These are phyloP conservation scores for Onychostoma macrolepis DNA, from an alignment of 2,113 vertebrate species.

Conservation along the genomic window DNA sequence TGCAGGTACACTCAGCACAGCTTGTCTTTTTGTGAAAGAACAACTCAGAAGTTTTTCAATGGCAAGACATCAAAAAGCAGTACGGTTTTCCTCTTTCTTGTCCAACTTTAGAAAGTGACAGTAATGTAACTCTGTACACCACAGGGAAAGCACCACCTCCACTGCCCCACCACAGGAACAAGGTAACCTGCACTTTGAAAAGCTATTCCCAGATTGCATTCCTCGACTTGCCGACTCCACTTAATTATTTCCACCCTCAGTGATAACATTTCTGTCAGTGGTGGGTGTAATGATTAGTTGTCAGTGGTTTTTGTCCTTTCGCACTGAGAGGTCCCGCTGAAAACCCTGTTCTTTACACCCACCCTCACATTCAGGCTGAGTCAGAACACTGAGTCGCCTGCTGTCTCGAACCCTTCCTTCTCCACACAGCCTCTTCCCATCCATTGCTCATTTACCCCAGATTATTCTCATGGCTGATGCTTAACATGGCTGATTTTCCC, in stretches of 20 bases:
- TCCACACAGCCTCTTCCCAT: neutral
- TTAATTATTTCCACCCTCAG: constrained; percentile 45
- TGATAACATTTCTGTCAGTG: constrained; percentile 40
- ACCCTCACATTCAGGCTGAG: constrained; percentile 21
- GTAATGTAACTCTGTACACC: neutral
- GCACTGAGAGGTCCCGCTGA: constrained; percentile 3
- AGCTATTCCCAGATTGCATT: constrained; percentile 40
- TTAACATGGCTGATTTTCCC: neutral
- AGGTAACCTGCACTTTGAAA: constrained; percentile 34
- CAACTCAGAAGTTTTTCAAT: neutral
- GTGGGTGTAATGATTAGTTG: constrained; percentile 52
- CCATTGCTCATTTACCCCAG: constrained; percentile 11
- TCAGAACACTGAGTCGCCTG: neutral
- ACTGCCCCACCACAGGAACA: neutral
- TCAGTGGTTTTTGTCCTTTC: constrained; percentile 35
- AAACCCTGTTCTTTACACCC: constrained; percentile 38
- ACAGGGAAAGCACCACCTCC: constrained; percentile 16
- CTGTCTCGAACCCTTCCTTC: neutral
- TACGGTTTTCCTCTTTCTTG: neutral
- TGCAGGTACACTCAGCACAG: neutral
- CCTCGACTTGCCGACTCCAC: constrained; percentile 35
- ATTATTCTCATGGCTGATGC: constrained; percentile 11
- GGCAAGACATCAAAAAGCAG: neutral
- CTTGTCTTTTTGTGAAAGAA: constrained; percentile 14
- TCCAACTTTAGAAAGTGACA: constrained; percentile 8